Percentiles rank a stretch among this genome's conserved stretches.
Evolutionary conservation across 2,797 vertebrate genomes (phyloP).

Genomic region (Molossus molossus): DNA sequence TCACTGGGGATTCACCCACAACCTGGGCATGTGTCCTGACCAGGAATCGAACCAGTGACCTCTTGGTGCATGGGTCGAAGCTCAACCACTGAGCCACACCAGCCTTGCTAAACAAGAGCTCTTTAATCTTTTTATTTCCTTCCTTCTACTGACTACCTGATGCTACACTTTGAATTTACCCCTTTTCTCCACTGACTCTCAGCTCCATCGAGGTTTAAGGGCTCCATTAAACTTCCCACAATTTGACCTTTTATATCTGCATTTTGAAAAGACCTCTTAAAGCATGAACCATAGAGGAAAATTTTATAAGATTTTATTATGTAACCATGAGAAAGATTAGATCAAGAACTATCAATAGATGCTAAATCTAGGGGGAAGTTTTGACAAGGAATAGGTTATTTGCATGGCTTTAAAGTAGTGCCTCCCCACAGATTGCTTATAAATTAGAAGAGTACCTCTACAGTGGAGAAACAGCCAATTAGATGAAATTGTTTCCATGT

Average conservation of each 20-base stretch:
- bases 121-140: neutral
- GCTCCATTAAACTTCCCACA: neutral
- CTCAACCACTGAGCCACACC: too few relatives aligned
- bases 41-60: too few relatives aligned
- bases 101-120: neutral
- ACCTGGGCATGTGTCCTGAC: too few relatives aligned
- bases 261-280: neutral
- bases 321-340: neutral
- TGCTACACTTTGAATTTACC: neutral
- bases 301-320: neutral
- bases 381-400: neutral
- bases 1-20: too few relatives aligned
- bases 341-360: neutral
- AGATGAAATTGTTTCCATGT: neutral
- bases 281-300: conserved; percentile 3
- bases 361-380: neutral
- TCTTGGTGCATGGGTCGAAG: too few relatives aligned
- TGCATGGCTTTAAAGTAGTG: neutral
- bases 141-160: neutral
- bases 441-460: neutral
- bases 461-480: neutral
- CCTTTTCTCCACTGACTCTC: neutral
- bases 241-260: conserved; percentile 43
- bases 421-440: neutral
- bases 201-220: neutral